phyloP scores from a whole-genome alignment of 2,113 vertebrate species.

The Megaceryle maxima region DNA sequence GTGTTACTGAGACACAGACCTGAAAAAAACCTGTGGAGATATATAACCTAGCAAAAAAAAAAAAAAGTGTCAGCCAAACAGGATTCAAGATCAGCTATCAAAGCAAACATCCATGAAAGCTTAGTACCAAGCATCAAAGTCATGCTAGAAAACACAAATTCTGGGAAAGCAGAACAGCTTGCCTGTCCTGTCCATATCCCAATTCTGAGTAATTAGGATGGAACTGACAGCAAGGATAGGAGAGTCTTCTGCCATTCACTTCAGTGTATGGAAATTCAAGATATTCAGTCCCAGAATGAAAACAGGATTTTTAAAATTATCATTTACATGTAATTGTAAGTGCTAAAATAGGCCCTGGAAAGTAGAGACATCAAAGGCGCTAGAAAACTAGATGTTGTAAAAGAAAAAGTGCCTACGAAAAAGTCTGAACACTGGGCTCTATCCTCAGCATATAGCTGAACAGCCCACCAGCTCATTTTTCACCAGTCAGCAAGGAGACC shows the following conservation, averaged over 20 bases:
- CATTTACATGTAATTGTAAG: neutral
- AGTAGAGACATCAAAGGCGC: neutral
- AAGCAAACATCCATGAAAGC: conserved; percentile 14
- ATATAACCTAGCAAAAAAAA: neutral
- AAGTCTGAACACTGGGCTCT: neutral
- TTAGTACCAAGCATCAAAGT: neutral
- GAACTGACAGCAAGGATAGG: neutral
- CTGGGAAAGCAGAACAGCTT: neutral
- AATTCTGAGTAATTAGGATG: neutral
- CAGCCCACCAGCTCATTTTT: neutral
- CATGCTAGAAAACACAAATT: neutral
- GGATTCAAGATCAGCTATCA: neutral
- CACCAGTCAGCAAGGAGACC: neutral
- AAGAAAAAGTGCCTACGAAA: neutral
- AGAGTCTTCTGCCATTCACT: neutral
- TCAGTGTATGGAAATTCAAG: neutral
- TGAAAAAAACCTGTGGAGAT: conserved; percentile 2
- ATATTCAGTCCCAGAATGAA: neutral
- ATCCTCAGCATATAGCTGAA: neutral
- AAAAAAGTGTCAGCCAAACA: neutral
- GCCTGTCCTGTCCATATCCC: neutral
- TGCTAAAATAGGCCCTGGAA: neutral
- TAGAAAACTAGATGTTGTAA: neutral
- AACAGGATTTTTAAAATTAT: neutral
- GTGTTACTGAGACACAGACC: neutral